Evolutionary conservation across 1,140 invertebrate species (phyloP), one percentile per base, ranked within the genome.

Genomic region (Bombus haemorrhoidalis): DNA sequence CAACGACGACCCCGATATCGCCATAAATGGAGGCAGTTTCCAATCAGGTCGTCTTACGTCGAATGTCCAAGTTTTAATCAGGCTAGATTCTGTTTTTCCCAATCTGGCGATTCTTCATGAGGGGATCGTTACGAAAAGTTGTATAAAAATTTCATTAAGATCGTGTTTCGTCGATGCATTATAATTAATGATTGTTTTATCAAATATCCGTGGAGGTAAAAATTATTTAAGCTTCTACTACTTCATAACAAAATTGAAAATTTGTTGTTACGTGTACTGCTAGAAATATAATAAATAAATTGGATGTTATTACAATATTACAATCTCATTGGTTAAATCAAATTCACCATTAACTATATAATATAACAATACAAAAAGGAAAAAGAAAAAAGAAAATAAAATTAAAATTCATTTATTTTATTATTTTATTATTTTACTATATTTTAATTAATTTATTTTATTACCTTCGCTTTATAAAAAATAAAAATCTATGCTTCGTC

Each of bases 21-120:
- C 41, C 53, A 57, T 57, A 71, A 82, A 64, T 43, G 69, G 47
- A 22, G 41, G n/a, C n/a, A 47, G 37, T 71, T 75, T 32, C 32
- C 76, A 78, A 78, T 78, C 37, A 57, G 53, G 37, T 32, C 57
- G 75, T 64, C 75, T 77, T 77, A 64, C 28, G 18, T 62, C 4
- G 75, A 68, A 79, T 28, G 62, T 68, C 62, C 32, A 68, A 34
- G 10, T 68, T 79, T 79, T 68, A 47, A 79, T 79, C 77, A 25
- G 13, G 41, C 28, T 66, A 34, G 77, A 79, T 79, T 66, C 32
- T 3, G 28, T 41, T 77, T 47, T 22, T 25, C 2, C 25, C 41
- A 47, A 68, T 79, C 62, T 64, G 57, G 12, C 12, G 53, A 39
- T 37, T 13, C 25, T 76, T n/a, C 34, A 39, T 32, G 34, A 28